Conservation (phyloP, 2,797 vertebrate species). For the Hydrocynus forskahlii region DNA sequence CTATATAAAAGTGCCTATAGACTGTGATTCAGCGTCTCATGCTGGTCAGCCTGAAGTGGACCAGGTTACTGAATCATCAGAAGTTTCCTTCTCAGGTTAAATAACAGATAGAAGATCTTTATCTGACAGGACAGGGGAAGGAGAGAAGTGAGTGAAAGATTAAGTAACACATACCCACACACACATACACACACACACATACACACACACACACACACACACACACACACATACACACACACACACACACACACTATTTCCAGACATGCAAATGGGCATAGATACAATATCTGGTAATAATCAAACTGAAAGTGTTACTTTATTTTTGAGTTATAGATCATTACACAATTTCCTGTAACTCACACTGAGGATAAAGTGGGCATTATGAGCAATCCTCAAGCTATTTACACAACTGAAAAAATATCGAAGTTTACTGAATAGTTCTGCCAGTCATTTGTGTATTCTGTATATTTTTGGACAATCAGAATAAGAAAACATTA, state of each 20-base stretch:
- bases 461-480: no score
- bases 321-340: not conserved
- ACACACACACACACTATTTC: not conserved
- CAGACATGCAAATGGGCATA: slow-evolving; percentile 1
- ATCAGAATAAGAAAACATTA: no score
- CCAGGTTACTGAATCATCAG: not conserved
- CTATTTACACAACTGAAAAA: not conserved
- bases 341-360: not conserved
- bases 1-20: no score
- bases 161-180: slow-evolving; percentile 9
- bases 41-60: not conserved
- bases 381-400: no score
- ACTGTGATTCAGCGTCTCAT: not conserved
- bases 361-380: not conserved
- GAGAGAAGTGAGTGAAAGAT: not conserved
- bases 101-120: not conserved
- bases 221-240: slow-evolving; percentile 16
- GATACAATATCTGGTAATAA: not conserved
- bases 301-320: not conserved
- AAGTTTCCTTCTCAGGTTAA: slow-evolving; percentile 12
- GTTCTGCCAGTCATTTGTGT: no score
- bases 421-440: no score
- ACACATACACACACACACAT: slow-evolving; percentile 8
- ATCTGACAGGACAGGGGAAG: not conserved
- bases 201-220: slow-evolving; percentile 11